phyloP scores from a whole-genome alignment of 2,797 vertebrate genomes.

The Hypotaenidia philippensis region DNA sequence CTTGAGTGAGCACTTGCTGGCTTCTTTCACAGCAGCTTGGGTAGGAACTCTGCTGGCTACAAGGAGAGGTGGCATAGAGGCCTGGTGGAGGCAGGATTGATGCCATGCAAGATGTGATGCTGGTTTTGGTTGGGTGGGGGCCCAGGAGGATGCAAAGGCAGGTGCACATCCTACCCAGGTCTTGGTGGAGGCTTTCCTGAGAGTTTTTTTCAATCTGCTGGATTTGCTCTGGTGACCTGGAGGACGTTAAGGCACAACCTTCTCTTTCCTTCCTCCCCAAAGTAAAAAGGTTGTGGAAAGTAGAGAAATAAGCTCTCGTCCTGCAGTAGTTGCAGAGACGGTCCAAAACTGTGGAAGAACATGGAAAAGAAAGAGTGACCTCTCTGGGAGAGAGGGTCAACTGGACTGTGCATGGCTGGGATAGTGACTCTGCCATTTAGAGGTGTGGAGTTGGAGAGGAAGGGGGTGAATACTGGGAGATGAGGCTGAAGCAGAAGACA shows the following conservation, averaged over 20 bases:
- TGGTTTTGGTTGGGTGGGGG: constrained; percentile 8
- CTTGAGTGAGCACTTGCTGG: constrained; percentile 71
- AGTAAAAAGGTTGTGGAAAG: background rate
- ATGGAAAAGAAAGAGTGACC: background rate
- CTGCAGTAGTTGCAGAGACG: background rate
- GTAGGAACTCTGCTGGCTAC: constrained; percentile 41
- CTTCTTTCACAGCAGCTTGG: constrained; percentile 71
- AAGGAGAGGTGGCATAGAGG: constrained; percentile 24
- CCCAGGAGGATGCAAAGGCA: background rate
- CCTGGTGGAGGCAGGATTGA: constrained; percentile 8
- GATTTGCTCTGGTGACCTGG: constrained; percentile 1
- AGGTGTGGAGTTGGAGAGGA: background rate
- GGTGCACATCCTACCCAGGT: background rate
- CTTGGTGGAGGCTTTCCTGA: background rate
- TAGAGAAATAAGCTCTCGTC: background rate
- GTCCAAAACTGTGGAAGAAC: background rate
- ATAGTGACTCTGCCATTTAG: background rate
- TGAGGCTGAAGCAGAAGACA: constrained; percentile 43
- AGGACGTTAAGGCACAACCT: constrained; percentile 10
- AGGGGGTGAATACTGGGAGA: background rate
- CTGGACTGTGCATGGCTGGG: background rate
- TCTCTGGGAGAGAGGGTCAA: background rate
- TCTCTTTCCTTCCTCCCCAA: background rate
- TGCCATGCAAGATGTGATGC: background rate
- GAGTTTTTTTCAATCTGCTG: background rate